Base-by-base conservation (phyloP, 2,888 invertebrate genomes). In the Epinotia nisella region DNA sequence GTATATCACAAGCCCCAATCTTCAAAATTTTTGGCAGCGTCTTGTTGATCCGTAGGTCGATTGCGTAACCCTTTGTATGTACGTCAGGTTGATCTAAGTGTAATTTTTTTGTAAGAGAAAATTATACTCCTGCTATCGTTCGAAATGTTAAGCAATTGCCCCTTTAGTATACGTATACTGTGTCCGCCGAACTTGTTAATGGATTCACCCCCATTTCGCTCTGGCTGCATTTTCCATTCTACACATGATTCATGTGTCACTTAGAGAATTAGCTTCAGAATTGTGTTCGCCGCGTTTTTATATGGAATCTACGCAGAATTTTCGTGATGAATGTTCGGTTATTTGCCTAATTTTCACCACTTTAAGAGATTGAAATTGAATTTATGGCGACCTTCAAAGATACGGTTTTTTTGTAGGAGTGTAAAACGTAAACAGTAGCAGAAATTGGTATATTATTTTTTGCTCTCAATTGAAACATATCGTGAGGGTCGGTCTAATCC, bases 191-290 rank as follows among this genome's bases (percentile, higher is more conserved):
- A 66, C 24, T 62, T 62, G 21, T n/a, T 4, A 61, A 55, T 41
- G 55, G 45, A 70, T 70, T 58, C 53, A 4, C 19, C 61, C 35
- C 39, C 45, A n/a, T 24, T 56, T 17, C n/a, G 11, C 19, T 39
- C 11, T 58, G 19, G 13, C 35, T 13, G 56, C 9, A 29, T 24
- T 64, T 64, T 70, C 56, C 64, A 64, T 49, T 15, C n/a, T 49
- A 19, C 56, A 59, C 53, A 51, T 60, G 70, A 70, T 70, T 58
- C 51, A 64, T 64, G 58, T 64, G 17, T 64, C 58, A 70, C 70
- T 64, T 64, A 70, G 49, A 10, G 45, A 41, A 70, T 70, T 70
- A 64, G 45, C 19, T 70, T 45, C 45, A 61, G 61, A 9, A 24
- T 15, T 10, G 41, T 17, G 58, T 0, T 13, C 9, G 39, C 21